A percentile compares a stretch with the other conserved stretches of the same genome.
Conservation (phyloP, 2,888 invertebrate species). For the Tetranychus truncatus region DNA sequence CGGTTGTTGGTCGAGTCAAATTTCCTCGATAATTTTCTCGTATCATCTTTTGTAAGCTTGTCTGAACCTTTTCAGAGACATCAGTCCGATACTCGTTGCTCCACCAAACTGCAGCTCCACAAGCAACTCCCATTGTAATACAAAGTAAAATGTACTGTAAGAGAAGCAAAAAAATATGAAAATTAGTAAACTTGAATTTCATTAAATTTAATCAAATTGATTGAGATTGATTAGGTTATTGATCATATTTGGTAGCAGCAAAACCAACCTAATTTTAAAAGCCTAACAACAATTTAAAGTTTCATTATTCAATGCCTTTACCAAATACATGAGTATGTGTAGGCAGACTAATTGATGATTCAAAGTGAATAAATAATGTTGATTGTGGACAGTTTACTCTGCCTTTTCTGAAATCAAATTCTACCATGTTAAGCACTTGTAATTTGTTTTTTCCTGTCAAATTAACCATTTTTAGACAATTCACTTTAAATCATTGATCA, state of each 20-base stretch:
- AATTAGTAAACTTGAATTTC: background rate
- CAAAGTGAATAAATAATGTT: no score
- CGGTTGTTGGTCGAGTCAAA: conserved; percentile 17
- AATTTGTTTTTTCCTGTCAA: background rate
- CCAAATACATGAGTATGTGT: no score
- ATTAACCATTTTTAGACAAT: conserved; percentile 1
- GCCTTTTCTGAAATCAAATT: no score
- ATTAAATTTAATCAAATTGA: background rate
- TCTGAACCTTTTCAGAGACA: conserved; percentile 4
- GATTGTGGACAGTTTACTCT: no score
- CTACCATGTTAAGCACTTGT: no score
- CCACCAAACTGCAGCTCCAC: conserved; percentile 21
- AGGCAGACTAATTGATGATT: no score
- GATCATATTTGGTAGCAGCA: background rate
- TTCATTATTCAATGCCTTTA: no score
- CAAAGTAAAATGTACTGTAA: conserved; percentile 20
- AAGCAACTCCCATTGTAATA: conserved; percentile 21
- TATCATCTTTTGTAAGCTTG: conserved; percentile 10
- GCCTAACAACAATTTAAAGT: no score
- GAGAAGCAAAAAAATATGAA: background rate
- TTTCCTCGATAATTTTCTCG: conserved; percentile 12
- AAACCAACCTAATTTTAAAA: no score
- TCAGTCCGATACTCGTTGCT: conserved; percentile 13
- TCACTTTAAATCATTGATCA: background rate
- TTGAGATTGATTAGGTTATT: background rate